phyloP scores from a whole-genome alignment of 2,113 vertebrate species.

The Indri indri region DNA sequence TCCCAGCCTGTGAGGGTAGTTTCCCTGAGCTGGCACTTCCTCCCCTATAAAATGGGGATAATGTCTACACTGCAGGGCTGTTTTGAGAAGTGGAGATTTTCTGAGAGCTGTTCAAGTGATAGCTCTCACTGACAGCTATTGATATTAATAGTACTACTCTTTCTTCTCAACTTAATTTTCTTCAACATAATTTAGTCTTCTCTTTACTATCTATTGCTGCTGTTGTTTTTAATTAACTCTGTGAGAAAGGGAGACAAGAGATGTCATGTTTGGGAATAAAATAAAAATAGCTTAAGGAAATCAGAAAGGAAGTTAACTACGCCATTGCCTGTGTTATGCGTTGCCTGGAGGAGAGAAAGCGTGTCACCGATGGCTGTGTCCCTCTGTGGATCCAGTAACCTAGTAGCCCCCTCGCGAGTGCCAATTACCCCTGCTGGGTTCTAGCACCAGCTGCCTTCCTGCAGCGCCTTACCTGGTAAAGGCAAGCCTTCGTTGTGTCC shows the following conservation, averaged over 20 bases:
- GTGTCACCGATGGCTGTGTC: accelerated
- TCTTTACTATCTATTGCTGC: not conserved
- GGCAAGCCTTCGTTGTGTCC: no score
- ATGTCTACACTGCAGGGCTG: not conserved
- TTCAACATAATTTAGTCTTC: no score
- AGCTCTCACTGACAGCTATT: no score
- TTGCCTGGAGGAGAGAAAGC: not conserved
- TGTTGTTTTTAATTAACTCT: not conserved
- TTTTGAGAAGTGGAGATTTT: not conserved
- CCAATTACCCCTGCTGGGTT: accelerated
- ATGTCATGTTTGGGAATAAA: not conserved
- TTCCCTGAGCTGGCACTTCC: not conserved
- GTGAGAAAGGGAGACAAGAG: not conserved
- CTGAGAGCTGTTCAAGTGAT: not conserved
- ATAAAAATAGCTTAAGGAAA: not conserved
- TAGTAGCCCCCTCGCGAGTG: accelerated
- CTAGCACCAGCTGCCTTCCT: no score
- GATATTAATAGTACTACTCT: not conserved
- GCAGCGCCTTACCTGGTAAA: not conserved
- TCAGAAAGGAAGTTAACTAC: not conserved
- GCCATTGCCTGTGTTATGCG: accelerated
- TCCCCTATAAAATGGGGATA: not conserved
- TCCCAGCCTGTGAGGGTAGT: not conserved
- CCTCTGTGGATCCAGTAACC: not conserved
- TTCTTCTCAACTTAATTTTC: not conserved